Evolutionary conservation across 2,797 vertebrate genomes (phyloP).

Genomic region (Oreochromis mossambicus): DNA sequence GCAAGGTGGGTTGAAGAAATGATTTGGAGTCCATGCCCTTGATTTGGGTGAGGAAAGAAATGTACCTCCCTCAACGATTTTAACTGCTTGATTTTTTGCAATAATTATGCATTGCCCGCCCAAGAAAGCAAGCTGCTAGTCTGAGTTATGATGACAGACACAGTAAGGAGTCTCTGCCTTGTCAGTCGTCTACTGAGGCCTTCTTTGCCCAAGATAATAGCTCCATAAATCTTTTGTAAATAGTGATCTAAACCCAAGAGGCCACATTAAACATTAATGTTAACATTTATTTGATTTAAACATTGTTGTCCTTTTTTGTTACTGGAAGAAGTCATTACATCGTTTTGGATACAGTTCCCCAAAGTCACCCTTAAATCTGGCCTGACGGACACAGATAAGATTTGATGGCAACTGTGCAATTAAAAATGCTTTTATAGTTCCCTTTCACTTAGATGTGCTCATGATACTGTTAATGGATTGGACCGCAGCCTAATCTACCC

Average conservation of each 20-base stretch:
- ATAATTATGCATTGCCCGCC: background rate
- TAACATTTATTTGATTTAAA: background rate
- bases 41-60: background rate
- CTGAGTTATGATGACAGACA: conserved; percentile 45
- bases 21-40: background rate
- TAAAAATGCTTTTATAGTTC: conserved; percentile 30
- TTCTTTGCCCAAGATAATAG: conserved; percentile 40
- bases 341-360: background rate
- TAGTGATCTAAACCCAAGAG: conserved; percentile 9
- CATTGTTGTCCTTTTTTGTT: background rate
- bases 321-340: background rate
- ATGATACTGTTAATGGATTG: conserved; percentile 48
- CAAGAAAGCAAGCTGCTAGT: conserved; percentile 19
- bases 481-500: conserved; percentile 29
- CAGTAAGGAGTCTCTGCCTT: conserved; percentile 42
- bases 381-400: background rate
- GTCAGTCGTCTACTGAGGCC: conserved; percentile 36
- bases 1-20: background rate
- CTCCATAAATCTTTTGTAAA: conserved; percentile 45
- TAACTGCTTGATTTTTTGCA: conserved; percentile 2
- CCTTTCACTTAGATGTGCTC: conserved; percentile 26
- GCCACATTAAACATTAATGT: background rate
- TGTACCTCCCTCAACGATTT: background rate
- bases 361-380: conserved; percentile 26
- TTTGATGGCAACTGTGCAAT: background rate